Percentiles rank a stretch among this genome's conserved stretches.
phyloP scores from a whole-genome alignment of 2,888 invertebrate species.

The Leptarthrus brevirostris region DNA sequence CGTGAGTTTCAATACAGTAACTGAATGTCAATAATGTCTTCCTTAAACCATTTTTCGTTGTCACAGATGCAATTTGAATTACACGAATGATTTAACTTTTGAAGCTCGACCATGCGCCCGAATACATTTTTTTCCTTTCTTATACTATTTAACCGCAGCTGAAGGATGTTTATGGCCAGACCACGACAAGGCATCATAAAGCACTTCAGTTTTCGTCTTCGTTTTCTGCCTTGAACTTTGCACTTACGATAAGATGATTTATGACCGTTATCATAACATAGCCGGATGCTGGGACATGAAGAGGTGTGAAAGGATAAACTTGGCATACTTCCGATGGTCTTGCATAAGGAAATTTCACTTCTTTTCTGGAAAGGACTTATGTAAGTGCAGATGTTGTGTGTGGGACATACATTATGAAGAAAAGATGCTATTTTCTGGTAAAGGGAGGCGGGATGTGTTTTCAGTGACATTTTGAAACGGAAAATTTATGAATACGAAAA shows the following conservation, averaged over 20 bases:
- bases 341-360: slow-evolving; percentile 22
- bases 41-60: no score
- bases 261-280: slow-evolving; percentile 39
- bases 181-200: not conserved
- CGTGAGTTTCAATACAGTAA: no score
- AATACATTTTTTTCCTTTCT: not conserved
- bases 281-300: slow-evolving; percentile 39
- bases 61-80: not conserved
- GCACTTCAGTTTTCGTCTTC: slow-evolving; percentile 8
- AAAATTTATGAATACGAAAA: no score
- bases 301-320: slow-evolving; percentile 45
- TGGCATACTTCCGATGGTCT: slow-evolving; percentile 34
- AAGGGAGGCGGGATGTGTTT: no score
- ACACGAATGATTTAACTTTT: slow-evolving; percentile 9
- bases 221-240: slow-evolving; percentile 38
- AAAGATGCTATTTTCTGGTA: no score
- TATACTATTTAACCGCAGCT: slow-evolving; percentile 10
- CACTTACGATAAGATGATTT: slow-evolving; percentile 47
- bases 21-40: no score
- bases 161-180: slow-evolving; percentile 6
- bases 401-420: no score
- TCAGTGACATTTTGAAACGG: no score
- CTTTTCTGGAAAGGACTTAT: slow-evolving; percentile 17
- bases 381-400: not conserved
- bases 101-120: not conserved